Evolutionary conservation across 2,113 vertebrate species (phyloP), one percentile per base, ranked within the genome.

Genomic region (Catagonus wagneri): DNA sequence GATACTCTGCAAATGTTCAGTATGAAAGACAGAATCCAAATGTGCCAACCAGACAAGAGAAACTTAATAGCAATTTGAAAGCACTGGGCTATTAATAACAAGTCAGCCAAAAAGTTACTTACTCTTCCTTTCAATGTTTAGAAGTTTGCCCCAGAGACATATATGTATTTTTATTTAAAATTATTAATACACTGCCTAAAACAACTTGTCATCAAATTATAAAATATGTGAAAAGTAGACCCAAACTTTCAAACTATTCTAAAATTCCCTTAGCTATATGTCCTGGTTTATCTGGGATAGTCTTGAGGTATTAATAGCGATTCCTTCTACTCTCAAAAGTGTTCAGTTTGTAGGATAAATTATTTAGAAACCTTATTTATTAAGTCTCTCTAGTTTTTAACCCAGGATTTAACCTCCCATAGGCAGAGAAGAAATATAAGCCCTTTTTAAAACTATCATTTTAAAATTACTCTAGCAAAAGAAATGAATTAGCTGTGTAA

Each of bases 11-110:
- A 96, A 93, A 85, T 94, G 85, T 96, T 97, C 93, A 83, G 60
- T 83, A 94, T 95, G 91, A 97, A 96, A 95, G 81, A 83, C 84
- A 96, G 90, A 95, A 91, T 83, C 74, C 60, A 80, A 96, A 96
- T 71, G 91, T 91, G 94, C 0, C 20, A 95, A 97, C 52, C 81
- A 90, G 72, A 90, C 60, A 68, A 88, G 78, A 94, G 93, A 97
- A 96, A 75, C n/a, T 27, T 94, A 60, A 39, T 72, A 79, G 91
- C 71, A 93, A 89, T 76, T 52, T 79, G 89, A 96, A 81, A 94
- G 83, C 69, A 50, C 6, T 5, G 44, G 79, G 63, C 74, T 94
- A 90, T 92, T 89, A 97, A 84, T 89, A 97, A 96, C 15, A 0
- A 85, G 44, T 52, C 60, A 90, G 36, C 56, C 84, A 88, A 72